Conservation (phyloP, 2,888 invertebrate species). For the Xylocampa areola region DNA sequence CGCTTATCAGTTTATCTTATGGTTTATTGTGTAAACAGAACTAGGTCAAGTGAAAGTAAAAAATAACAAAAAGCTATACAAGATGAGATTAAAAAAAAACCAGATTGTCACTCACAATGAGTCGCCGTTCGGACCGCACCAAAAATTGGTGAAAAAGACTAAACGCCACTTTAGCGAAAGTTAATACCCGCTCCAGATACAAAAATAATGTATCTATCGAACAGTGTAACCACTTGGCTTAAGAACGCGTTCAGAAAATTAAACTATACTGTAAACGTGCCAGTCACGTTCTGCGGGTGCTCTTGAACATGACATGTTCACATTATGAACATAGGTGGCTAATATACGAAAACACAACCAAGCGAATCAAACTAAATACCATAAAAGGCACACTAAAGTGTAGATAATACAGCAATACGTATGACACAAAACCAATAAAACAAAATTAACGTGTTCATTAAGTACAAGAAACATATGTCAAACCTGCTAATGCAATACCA, state of each 20-base stretch:
- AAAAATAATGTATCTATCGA: constrained; percentile 78
- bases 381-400: background rate
- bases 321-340: constrained; percentile 60
- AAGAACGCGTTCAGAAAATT: constrained; percentile 73
- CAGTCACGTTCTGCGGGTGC: constrained; percentile 40
- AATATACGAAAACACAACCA: constrained; percentile 42
- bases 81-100: constrained; percentile 43
- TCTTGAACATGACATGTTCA: constrained; percentile 63
- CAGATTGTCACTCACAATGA: constrained; percentile 43
- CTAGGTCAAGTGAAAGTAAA: constrained; percentile 54
- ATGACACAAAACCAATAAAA: constrained; percentile 11
- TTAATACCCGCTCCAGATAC: constrained; percentile 75
- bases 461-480: too few relatives aligned
- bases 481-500: background rate
- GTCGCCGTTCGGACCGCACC: constrained; percentile 34
- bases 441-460: constrained; percentile 5
- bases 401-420: background rate
- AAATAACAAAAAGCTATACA: constrained; percentile 41
- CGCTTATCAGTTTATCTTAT: constrained; percentile 7
- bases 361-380: constrained; percentile 1
- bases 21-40: constrained; percentile 30
- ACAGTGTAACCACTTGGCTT: constrained; percentile 78
- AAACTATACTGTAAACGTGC: constrained; percentile 60
- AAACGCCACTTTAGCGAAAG: constrained; percentile 73
- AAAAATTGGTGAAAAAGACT: constrained; percentile 53